Evolutionary conservation across 2,797 vertebrate genomes (phyloP), one percentile per base, ranked within the genome.

Genomic region (Podarcis siculus): DNA sequence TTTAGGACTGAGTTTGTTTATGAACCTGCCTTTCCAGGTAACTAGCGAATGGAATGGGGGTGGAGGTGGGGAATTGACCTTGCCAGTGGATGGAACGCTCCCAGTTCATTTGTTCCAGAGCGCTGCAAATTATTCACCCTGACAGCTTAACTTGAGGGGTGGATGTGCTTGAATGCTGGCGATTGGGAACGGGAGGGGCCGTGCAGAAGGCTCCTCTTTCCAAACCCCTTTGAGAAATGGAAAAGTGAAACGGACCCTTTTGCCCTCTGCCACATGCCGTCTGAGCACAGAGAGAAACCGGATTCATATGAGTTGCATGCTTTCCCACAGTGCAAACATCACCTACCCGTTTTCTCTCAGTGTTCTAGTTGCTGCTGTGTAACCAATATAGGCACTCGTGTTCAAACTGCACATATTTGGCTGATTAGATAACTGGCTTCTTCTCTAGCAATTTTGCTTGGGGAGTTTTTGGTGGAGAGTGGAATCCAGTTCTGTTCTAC

Each of bases 101-200:
- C 61, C 72, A 19, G n/a, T n/a, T 79, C 78, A 37, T 37, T 90
- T 90, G 15, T 55, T 69, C 30, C 25, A 39, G 15, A 79, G 9
- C 45, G 30, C 27, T 72, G 88, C 89, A 82, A 91, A 88, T 90
- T 77, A 84, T 17, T 83, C 81, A 83, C 0, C 0, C 78, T 90
- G 87, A 87, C 85, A 77, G 82, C 86, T 92, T 0, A 0, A 9
- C 90, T 73, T 0, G 1, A 84, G 45, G 35, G 77, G 79, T 4
- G 39, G 69, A 84, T n/a, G 73, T 80, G 88, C 93, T 92, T 92
- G 91, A 91, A 78, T 32, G 58, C 5, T 27, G 17, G 13, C 30
- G 75, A 37, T 2, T 42, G 35, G 23, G 19, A 42, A 27, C 2
- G 4, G 25, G 37, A 10, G 21, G 75, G 75, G 3, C 94, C 76